Conservation (phyloP, 2,888 invertebrate species). For the Baccha elongata region DNA sequence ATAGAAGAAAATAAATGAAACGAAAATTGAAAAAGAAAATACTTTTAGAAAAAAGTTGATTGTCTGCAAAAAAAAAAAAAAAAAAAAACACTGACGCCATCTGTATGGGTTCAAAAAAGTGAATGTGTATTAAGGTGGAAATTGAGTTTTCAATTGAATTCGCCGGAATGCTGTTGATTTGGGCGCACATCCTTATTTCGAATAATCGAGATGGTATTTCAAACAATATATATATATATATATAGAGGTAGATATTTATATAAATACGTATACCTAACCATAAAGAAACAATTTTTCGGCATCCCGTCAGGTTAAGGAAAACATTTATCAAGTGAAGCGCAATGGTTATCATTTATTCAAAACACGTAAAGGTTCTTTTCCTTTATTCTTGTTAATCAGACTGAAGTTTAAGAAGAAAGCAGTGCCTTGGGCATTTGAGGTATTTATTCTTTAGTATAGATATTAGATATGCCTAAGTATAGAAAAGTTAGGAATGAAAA, state of each 20-base stretch:
- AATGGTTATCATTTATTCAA: conserved; percentile 63
- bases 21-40: conserved; percentile 57
- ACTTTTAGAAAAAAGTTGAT: conserved; percentile 50
- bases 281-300: conserved; percentile 7
- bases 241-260: background rate
- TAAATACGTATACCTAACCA: background rate
- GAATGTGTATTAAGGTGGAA: conserved; percentile 71
- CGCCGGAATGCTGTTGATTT: conserved; percentile 64
- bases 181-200: conserved; percentile 60
- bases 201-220: conserved; percentile 15
- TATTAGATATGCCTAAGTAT: conserved; percentile 15
- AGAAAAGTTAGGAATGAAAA: background rate
- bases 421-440: conserved; percentile 32
- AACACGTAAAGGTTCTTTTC: conserved; percentile 48
- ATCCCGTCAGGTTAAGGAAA: conserved; percentile 14
- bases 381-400: conserved; percentile 45
- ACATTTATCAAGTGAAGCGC: conserved; percentile 59
- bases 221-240: conserved; percentile 3
- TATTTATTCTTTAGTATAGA: no score
- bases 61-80: conserved; percentile 60
- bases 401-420: conserved; percentile 24
- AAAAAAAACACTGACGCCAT: conserved; percentile 52
- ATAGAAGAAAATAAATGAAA: conserved; percentile 29
- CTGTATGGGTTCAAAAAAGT: conserved; percentile 55
- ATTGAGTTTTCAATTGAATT: conserved; percentile 72